Base-by-base conservation (phyloP, 2,797 vertebrate species). In the Microhierax caerulescens region DNA sequence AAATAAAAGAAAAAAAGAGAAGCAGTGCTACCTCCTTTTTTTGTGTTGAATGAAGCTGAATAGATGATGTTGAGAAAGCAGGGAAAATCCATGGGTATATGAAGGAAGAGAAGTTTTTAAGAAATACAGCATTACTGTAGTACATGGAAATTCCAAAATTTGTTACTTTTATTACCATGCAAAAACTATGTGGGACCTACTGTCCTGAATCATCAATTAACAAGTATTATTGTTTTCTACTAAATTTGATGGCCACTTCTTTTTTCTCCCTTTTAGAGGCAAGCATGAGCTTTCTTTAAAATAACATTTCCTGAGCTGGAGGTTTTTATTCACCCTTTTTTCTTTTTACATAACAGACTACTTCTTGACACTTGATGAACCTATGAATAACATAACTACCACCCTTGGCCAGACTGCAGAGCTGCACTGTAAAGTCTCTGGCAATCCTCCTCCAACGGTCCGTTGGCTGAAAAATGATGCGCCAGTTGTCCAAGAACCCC, bases 321-420 rank as follows among this genome's bases (percentile, higher is more conserved):
- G 2, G 25, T 43, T 47, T 43, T 61, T 37, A 53, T 4, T 50
- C 41, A 70, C 23, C 21, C 18, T 19, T 64, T 43, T 21, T 21
- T n/a, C 48, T 88, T 12, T 88, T n/a, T 75, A 28, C 54, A 7
- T 45, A 76, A 90, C 98, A 99, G 98, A 98, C 97, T 98, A 98
- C 92, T 99, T 99, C 97, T 97, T 99, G 96, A 99, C 95, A 0
- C 98, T 99, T 0, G 99, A 99, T 14, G 98, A 99, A 23, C 99
- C 99, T 4, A 99, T 99, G 99, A 99, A 99, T 96, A 99, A 99
- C 98, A 99, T 99, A 97, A 99, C 99, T 84, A 99, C 99, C 2
- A 99, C 99, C 1, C 98, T 99, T 69, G 99, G 99, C 48, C 99
- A 99, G 95, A 99, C 99, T 0, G 99, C 99, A 0, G 99, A 99